phyloP scores from a whole-genome alignment of 2,113 vertebrate species.

The Dicrurus megarhynchus region DNA sequence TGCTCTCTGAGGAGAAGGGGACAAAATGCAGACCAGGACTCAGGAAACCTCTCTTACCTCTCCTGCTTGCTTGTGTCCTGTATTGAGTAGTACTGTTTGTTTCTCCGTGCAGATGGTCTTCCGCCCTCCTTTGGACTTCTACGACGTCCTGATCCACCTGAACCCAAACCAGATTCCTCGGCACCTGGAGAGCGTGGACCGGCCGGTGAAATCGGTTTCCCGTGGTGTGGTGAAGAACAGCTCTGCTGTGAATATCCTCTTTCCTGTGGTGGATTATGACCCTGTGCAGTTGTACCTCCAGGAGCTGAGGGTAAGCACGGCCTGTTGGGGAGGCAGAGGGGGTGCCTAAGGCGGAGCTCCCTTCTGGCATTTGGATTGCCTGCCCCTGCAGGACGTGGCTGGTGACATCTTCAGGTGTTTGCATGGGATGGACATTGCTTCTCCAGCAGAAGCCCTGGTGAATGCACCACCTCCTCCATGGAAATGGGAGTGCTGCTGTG shows the following conservation, averaged over 20 bases:
- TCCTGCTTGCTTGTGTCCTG: background rate
- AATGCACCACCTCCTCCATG: background rate
- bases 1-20: background rate
- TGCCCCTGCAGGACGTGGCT: background rate
- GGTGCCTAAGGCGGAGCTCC: background rate
- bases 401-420: background rate
- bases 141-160: constrained; percentile 89
- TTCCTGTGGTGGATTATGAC: constrained; percentile 90
- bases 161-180: constrained; percentile 85
- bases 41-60: background rate
- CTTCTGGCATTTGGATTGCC: background rate
- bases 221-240: constrained; percentile 71
- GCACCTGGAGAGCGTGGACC: constrained; percentile 82
- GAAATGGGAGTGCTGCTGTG: background rate
- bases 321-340: too few species aligned
- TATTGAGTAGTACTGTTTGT: background rate
- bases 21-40: background rate
- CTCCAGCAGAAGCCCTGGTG: background rate
- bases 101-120: constrained; percentile 79
- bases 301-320: constrained; percentile 83
- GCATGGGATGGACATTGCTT: background rate
- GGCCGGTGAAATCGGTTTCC: constrained; percentile 66
- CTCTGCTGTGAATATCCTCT: constrained; percentile 22
- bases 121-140: constrained; percentile 89
- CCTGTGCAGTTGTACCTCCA: constrained; percentile 85